phyloP scores from a whole-genome alignment of 2,113 vertebrate genomes.

The Pelecanoides urinatrix region DNA sequence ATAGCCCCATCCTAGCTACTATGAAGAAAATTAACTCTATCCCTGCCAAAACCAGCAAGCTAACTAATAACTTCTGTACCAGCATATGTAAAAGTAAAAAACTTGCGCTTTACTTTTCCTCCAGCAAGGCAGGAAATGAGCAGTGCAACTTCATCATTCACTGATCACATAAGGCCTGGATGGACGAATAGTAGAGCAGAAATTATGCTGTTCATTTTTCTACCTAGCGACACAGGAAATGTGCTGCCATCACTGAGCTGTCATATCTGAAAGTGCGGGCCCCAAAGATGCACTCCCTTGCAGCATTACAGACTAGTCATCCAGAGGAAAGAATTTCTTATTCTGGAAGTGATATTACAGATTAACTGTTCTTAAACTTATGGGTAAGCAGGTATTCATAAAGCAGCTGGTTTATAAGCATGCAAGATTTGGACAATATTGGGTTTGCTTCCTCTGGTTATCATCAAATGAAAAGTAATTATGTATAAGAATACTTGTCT shows the following conservation, averaged over 20 bases:
- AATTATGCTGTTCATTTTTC: neutral
- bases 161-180: neutral
- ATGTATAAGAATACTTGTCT: constrained; percentile 5
- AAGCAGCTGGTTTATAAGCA: neutral
- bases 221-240: neutral
- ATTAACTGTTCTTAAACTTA: neutral
- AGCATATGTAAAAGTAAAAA: neutral
- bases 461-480: constrained; percentile 35
- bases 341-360: neutral
- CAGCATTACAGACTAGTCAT: neutral
- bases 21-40: neutral
- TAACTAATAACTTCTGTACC: neutral
- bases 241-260: neutral
- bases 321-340: neutral
- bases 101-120: neutral
- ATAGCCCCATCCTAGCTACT: too few relatives aligned
- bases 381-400: constrained; percentile 18
- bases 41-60: too few relatives aligned
- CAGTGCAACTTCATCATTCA: neutral
- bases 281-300: neutral
- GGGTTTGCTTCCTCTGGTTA: constrained; percentile 8
- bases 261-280: neutral
- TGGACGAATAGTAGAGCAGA: neutral
- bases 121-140: neutral
- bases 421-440: neutral